These are phyloP conservation scores for Leptosomus discolor DNA, from an alignment of 2,113 vertebrate genomes.

Conservation along the genomic window DNA sequence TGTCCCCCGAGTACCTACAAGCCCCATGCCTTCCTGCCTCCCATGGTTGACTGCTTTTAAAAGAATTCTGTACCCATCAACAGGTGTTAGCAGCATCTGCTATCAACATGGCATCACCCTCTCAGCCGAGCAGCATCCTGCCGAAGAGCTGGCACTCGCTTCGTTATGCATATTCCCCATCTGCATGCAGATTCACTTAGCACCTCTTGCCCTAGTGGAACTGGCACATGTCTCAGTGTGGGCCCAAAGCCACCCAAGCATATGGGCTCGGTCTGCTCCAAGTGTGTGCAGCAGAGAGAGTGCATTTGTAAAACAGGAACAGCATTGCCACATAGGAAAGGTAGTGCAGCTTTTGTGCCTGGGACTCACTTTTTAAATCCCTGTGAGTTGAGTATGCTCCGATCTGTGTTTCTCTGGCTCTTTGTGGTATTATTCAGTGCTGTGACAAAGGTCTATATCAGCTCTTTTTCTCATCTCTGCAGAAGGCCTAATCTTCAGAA, in stretches of 20 bases:
- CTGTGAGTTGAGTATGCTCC: background rate
- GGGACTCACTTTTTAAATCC: background rate
- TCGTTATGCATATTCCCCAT: background rate
- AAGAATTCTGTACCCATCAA: background rate
- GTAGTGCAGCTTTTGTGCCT: background rate
- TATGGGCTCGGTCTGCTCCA: background rate
- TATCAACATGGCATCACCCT: background rate
- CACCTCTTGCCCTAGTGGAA: background rate
- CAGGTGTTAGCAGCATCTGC: constrained; percentile 16
- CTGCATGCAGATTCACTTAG: background rate
- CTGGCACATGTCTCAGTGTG: background rate
- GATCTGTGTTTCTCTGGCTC: background rate
- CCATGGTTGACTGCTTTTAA: background rate
- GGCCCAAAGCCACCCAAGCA: background rate
- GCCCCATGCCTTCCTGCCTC: background rate
- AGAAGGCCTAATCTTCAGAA: background rate
- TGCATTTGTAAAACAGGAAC: background rate
- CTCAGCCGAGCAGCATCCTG: background rate
- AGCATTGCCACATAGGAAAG: background rate
- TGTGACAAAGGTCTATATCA: background rate
- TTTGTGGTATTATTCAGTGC: background rate
- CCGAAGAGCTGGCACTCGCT: background rate
- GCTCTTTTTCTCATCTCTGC: background rate
- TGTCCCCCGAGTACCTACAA: background rate
- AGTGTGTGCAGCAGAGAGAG: background rate